Conservation (phyloP, 2,888 invertebrate genomes). For the Branchellion lobata region DNA sequence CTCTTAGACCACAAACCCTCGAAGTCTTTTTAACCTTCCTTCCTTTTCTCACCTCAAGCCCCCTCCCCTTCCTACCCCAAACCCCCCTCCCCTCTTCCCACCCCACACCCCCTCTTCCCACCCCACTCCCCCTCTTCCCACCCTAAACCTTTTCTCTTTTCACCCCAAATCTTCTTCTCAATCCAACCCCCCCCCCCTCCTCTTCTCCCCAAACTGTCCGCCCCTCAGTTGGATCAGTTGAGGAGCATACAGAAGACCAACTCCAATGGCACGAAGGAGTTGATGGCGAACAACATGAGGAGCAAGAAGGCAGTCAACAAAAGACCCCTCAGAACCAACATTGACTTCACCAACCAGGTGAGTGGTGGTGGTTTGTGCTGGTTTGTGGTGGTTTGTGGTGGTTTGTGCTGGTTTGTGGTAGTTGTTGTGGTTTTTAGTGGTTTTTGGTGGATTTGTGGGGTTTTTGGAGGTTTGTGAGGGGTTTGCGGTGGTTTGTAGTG, state of each 20-base stretch:
- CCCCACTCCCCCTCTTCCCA: not conserved
- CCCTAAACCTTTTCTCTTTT: not conserved
- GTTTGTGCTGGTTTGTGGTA: not conserved
- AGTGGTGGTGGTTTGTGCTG: no score
- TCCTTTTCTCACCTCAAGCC: no score
- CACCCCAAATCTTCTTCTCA: not conserved
- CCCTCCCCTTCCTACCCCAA: not conserved
- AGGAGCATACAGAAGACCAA: not conserved
- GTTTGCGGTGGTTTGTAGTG: no score
- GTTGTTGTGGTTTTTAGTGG: no score
- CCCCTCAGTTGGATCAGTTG: not conserved
- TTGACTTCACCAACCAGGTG: slow-evolving; percentile 38
- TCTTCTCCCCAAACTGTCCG: not conserved
- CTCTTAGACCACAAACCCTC: no score
- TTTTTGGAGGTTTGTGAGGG: no score
- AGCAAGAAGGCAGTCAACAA: slow-evolving; percentile 18
- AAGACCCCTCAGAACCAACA: slow-evolving; percentile 33
- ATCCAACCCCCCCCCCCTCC: not conserved
- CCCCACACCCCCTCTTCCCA: not conserved
- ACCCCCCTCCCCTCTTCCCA: not conserved
- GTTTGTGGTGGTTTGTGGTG: not conserved
- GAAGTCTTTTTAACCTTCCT: no score
- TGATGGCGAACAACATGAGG: slow-evolving; percentile 25
- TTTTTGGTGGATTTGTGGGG: no score
- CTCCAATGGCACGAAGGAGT: slow-evolving; percentile 2